A percentile compares a stretch with the other conserved stretches of the same genome.
phyloP scores from a whole-genome alignment of 1,140 invertebrate species.

The Hylaeus volcanicus region DNA sequence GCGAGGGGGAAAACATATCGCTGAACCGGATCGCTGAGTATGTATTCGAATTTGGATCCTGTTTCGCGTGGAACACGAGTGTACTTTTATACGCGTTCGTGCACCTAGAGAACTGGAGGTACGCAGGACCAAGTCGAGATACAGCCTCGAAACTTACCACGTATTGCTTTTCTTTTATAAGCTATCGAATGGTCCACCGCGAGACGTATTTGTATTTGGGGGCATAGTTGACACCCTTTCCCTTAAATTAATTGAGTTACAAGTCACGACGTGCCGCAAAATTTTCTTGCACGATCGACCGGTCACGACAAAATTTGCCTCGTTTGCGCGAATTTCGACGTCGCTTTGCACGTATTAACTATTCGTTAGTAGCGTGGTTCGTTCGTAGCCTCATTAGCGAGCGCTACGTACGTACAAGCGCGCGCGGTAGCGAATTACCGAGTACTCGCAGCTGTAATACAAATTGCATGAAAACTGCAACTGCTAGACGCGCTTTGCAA shows the following conservation, averaged over 20 bases:
- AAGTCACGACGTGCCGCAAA: constrained; percentile 8
- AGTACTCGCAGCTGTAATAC: constrained; percentile 61
- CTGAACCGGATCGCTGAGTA: too few species aligned
- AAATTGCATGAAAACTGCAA: constrained; percentile 67
- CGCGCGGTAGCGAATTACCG: constrained; percentile 59
- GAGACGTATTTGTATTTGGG: too few species aligned
- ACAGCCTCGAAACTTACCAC: too few species aligned
- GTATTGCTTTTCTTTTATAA: too few species aligned
- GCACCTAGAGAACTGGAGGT: too few species aligned
- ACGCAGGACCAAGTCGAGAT: too few species aligned
- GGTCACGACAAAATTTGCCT: constrained; percentile 46
- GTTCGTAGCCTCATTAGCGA: constrained; percentile 65
- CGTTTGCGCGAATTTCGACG: constrained; percentile 58
- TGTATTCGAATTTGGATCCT: too few species aligned
- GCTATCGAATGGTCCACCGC: too few species aligned
- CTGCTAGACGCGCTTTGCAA: constrained; percentile 29
- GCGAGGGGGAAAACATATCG: too few species aligned
- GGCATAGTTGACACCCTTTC: background rate
- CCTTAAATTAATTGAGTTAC: constrained; percentile 38
- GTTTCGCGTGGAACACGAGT: too few species aligned
- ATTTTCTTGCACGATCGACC: constrained; percentile 59
- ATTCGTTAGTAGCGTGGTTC: constrained; percentile 59
- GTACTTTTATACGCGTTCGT: too few species aligned
- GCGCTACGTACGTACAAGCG: constrained; percentile 44
- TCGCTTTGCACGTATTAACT: constrained; percentile 64